These are phyloP conservation scores for Parnassius mnemosyne DNA, from an alignment of 2,888 invertebrate genomes.

Conservation along the genomic window DNA sequence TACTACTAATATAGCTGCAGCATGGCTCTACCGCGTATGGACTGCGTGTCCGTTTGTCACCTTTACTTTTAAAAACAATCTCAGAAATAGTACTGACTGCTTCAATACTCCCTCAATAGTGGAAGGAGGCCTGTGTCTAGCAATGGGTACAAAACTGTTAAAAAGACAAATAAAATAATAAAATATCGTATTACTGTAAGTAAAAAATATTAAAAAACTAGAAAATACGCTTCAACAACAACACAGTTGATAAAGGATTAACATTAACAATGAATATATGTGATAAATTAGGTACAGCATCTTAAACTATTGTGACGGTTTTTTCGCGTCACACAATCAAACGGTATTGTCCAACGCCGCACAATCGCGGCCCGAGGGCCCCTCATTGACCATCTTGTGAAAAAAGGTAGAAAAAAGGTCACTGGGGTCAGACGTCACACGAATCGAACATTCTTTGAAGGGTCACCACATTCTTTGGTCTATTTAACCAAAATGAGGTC, in stretches of 20 bases:
- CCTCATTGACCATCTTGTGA: constrained; percentile 57
- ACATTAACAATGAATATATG: constrained; percentile 1
- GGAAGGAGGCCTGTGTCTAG: too few species aligned
- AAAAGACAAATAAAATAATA: too few species aligned
- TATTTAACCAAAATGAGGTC: constrained; percentile 54
- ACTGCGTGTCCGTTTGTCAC: too few species aligned
- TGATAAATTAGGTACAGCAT: constrained; percentile 29
- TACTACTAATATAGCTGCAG: too few species aligned
- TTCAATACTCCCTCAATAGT: too few species aligned
- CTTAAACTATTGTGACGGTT: constrained; percentile 32
- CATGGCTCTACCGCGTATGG: too few species aligned
- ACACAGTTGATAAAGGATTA: constrained; percentile 1
- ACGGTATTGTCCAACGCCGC: constrained; percentile 58
- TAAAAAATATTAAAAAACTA: not conserved
- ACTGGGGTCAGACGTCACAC: constrained; percentile 57
- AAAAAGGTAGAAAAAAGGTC: constrained; percentile 49
- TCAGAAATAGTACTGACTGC: too few species aligned
- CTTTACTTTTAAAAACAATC: too few species aligned
- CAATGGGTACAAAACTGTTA: too few species aligned
- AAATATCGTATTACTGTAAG: too few species aligned
- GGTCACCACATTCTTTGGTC: constrained; percentile 34
- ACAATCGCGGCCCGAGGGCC: constrained; percentile 54
- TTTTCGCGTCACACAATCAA: constrained; percentile 65
- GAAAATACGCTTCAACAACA: not conserved
- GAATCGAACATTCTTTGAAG: constrained; percentile 28